phyloP scores from a whole-genome alignment of 2,113 vertebrate genomes.

The Riparia riparia region DNA sequence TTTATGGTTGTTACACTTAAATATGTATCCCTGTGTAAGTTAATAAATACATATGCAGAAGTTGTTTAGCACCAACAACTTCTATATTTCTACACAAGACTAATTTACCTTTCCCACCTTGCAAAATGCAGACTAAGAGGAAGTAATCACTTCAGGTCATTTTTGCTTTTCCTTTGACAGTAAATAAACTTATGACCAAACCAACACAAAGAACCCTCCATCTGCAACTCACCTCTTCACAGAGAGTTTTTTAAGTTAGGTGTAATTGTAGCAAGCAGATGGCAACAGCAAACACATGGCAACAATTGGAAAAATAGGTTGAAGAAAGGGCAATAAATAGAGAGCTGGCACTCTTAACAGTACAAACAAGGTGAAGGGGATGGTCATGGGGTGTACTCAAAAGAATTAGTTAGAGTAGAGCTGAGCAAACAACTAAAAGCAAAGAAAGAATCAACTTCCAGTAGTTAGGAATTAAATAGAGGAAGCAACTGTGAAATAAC shows the following conservation, averaged over 20 bases:
- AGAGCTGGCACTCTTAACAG: neutral
- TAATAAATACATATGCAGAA: neutral
- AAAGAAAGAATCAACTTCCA: neutral
- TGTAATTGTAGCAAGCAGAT: neutral
- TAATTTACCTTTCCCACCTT: neutral
- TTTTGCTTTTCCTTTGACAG: neutral
- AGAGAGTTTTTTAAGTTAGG: neutral
- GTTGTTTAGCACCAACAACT: neutral
- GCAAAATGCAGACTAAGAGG: neutral
- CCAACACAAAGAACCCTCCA: neutral
- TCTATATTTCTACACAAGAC: neutral
- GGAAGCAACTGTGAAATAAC: neutral
- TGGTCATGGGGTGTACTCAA: neutral
- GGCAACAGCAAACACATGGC: neutral
- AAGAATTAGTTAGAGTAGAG: neutral
- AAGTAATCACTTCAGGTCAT: neutral
- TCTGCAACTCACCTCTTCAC: neutral
- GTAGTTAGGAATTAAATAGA: neutral
- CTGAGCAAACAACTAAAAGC: neutral
- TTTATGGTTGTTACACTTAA: neutral
- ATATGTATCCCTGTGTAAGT: neutral
- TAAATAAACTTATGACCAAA: neutral
- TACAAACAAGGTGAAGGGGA: neutral
- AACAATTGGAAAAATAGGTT: neutral
- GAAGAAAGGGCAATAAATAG: constrained; percentile 9